phyloP scores from a whole-genome alignment of 2,113 vertebrate species.

The Engraulis encrasicolus region DNA sequence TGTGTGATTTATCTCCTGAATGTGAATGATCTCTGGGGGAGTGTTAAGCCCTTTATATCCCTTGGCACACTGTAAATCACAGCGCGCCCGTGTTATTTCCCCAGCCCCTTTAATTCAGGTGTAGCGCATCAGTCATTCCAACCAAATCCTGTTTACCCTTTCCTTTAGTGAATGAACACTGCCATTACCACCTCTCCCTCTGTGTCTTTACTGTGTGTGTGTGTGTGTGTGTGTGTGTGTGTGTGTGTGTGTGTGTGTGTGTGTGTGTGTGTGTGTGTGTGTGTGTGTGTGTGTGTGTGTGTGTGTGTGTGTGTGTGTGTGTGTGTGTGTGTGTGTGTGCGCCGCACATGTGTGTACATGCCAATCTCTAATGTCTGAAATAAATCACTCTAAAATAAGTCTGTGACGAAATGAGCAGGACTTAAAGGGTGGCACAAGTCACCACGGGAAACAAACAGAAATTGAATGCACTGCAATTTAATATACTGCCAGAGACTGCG shows the following conservation, averaged over 20 bases:
- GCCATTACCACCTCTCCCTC: too few relatives aligned
- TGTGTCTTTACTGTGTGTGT: too few relatives aligned
- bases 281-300: neutral
- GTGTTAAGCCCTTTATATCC: constrained; percentile 10
- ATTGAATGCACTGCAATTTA: too few relatives aligned
- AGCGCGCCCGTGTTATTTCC: neutral
- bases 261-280: neutral
- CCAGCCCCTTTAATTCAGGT: neutral
- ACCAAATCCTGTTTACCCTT: neutral
- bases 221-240: neutral
- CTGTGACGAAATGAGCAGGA: neutral
- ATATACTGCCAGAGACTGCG: too few relatives aligned
- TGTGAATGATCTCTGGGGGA: constrained; percentile 3
- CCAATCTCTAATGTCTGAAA: neutral
- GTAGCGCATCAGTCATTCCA: neutral
- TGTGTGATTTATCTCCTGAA: neutral
- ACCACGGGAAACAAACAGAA: too few relatives aligned
- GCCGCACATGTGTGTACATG: too few relatives aligned
- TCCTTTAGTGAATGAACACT: neutral
- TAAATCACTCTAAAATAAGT: neutral
- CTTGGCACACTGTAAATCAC: constrained; percentile 1
- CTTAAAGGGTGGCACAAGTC: too few relatives aligned
- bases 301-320: neutral
- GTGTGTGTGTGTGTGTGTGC: neutral
- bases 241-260: neutral